Conservation (phyloP, 2,888 invertebrate genomes). For the Aporophyla nigra region DNA sequence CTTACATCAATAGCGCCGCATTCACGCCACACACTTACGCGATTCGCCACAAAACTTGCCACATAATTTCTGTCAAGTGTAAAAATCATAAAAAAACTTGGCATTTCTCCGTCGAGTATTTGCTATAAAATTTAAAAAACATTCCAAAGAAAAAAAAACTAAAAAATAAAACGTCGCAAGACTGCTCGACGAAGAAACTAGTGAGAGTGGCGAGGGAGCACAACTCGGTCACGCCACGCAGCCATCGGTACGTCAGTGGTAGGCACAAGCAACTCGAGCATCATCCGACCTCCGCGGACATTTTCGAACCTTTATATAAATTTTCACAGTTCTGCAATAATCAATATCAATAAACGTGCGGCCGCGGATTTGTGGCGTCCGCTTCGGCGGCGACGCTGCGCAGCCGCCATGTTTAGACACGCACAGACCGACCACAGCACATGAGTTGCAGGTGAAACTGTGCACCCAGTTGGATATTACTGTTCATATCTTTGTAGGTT, state of each 20-base stretch:
- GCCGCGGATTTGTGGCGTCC: slow-evolving; percentile 88
- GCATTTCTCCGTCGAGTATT: slow-evolving; percentile 80
- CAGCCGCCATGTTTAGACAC: slow-evolving; percentile 67
- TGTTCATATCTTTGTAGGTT: slow-evolving; percentile 27
- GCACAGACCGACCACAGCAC: slow-evolving; percentile 58
- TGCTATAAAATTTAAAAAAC: slow-evolving; percentile 79
- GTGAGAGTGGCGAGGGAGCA: slow-evolving; percentile 67
- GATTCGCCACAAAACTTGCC: slow-evolving; percentile 69
- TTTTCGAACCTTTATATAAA: slow-evolving; percentile 88
- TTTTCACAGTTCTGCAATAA: slow-evolving; percentile 88
- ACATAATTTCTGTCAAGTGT: slow-evolving; percentile 64
- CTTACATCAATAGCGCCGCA: slow-evolving; percentile 80
- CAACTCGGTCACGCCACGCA: slow-evolving; percentile 57
- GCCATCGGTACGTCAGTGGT: slow-evolving; percentile 37
- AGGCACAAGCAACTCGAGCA: slow-evolving; percentile 74
- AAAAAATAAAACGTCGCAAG: slow-evolving; percentile 77
- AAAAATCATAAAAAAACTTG: slow-evolving; percentile 46
- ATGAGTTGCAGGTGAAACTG: slow-evolving; percentile 45
- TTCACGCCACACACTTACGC: slow-evolving; percentile 72
- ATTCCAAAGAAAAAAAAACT: slow-evolving; percentile 62
- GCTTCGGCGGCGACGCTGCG: slow-evolving; percentile 80
- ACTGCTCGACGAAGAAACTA: slow-evolving; percentile 78
- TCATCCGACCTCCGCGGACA: slow-evolving; percentile 85
- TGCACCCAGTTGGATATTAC: slow-evolving; percentile 32
- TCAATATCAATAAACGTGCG: slow-evolving; percentile 85